Evolutionary conservation across 2,797 vertebrate species (phyloP).

Genomic region (Meda fulgida): DNA sequence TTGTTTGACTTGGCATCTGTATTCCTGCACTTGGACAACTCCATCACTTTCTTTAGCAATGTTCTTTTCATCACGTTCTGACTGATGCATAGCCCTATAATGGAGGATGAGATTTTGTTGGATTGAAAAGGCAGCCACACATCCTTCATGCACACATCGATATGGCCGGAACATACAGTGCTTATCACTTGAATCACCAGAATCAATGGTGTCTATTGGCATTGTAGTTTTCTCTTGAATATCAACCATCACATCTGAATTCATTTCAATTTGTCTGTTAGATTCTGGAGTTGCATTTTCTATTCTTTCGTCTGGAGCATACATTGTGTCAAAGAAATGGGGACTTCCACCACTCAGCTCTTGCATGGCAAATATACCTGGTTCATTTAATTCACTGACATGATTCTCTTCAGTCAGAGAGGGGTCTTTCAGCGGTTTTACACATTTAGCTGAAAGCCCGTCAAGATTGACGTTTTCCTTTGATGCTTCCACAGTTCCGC

Average conservation of each 20-base stretch:
- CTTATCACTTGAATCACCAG: slow-evolving; percentile 76
- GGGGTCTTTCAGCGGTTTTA: slow-evolving; percentile 3
- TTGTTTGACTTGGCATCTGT: slow-evolving; percentile 94
- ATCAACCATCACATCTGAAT: slow-evolving; percentile 67
- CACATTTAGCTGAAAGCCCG: slow-evolving; percentile 18
- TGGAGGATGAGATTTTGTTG: slow-evolving; percentile 98
- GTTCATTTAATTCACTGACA: background rate
- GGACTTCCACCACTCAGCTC: slow-evolving; percentile 30
- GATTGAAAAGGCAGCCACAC: slow-evolving; percentile 96
- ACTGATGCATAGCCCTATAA: slow-evolving; percentile 97
- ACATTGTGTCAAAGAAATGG: slow-evolving; percentile 19
- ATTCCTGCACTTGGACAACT: slow-evolving; percentile 83
- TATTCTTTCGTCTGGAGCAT: slow-evolving; percentile 56
- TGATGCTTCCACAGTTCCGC: background rate
- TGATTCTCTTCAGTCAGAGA: background rate
- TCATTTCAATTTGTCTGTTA: slow-evolving; percentile 74
- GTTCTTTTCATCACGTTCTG: slow-evolving; percentile 69
- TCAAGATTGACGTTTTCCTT: slow-evolving; percentile 7
- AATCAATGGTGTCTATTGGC: slow-evolving; percentile 67
- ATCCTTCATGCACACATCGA: slow-evolving; percentile 95
- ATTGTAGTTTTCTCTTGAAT: slow-evolving; percentile 68
- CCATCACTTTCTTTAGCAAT: slow-evolving; percentile 64
- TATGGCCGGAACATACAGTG: slow-evolving; percentile 94
- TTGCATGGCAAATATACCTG: slow-evolving; percentile 28
- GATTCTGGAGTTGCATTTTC: slow-evolving; percentile 61